Percentiles rank a stretch among this genome's conserved stretches.
These are phyloP conservation scores for Hyla sarda DNA, from an alignment of 2,113 vertebrate species.

Conservation along the genomic window DNA sequence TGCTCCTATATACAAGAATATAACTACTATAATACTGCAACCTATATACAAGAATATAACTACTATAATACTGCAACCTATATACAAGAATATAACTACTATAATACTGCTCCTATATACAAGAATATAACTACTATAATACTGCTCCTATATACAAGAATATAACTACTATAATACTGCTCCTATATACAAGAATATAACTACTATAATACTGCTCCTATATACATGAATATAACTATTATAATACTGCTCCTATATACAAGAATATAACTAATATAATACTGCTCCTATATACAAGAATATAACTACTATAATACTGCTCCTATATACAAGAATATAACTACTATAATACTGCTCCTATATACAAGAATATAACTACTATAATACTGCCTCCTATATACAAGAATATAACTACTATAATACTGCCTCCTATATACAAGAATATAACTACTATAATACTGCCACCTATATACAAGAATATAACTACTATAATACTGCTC, in stretches of 20 bases:
- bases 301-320: conserved; percentile 10
- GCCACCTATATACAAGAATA: not conserved
- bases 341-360: conserved; percentile 8
- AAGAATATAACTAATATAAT: conserved; percentile 18
- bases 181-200: not conserved
- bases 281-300: conserved; percentile 5
- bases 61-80: not conserved
- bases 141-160: conserved; percentile 4
- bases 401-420: conserved; percentile 12
- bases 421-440: conserved; percentile 1
- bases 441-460: conserved; percentile 18
- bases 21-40: too few relatives aligned
- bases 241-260: not conserved
- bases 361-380: conserved; percentile 6
- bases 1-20: too few relatives aligned
- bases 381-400: not conserved
- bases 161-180: conserved; percentile 17
- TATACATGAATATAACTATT: too few relatives aligned
- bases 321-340: not conserved
- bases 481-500: conserved; percentile 7
- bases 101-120: conserved; percentile 1
- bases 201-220: not conserved
- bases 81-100: conserved; percentile 7
- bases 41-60: not conserved
- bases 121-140: conserved; percentile 9